phyloP scores from a whole-genome alignment of 2,888 invertebrate genomes.

The Drosophila rubida region DNA sequence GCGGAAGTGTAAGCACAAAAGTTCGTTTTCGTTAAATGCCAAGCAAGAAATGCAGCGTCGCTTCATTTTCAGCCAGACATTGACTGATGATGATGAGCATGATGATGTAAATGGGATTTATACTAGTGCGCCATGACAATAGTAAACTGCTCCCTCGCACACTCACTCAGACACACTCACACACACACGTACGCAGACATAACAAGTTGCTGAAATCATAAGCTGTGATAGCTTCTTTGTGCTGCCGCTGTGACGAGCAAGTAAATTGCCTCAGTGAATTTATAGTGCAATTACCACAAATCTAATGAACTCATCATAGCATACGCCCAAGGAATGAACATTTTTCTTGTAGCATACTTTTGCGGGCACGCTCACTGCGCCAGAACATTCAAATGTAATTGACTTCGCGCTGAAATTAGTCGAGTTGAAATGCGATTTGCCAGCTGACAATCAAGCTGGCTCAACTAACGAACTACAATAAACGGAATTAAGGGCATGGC shows the following conservation, averaged over 20 bases:
- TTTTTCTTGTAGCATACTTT: constrained; percentile 51
- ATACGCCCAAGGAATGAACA: neutral
- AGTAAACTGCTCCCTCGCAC: constrained; percentile 65
- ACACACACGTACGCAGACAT: constrained; percentile 17
- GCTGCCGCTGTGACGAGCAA: constrained; percentile 63
- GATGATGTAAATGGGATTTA: constrained; percentile 81
- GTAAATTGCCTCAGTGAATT: constrained; percentile 75
- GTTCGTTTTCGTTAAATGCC: constrained; percentile 79
- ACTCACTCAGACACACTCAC: constrained; percentile 21
- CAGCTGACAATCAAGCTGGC: neutral
- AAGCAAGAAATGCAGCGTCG: constrained; percentile 79
- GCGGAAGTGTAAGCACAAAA: constrained; percentile 80
- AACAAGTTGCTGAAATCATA: constrained; percentile 74
- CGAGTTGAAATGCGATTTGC: neutral
- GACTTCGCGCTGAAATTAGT: constrained; percentile 6
- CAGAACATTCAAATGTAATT: neutral
- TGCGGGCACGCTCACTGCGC: constrained; percentile 1
- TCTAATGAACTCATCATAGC: constrained; percentile 65
- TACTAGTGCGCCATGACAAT: constrained; percentile 74
- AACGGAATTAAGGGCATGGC: no score
- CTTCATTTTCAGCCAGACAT: constrained; percentile 74
- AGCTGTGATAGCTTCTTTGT: constrained; percentile 69
- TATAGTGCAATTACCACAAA: constrained; percentile 74
- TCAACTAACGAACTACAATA: neutral
- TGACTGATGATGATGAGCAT: constrained; percentile 82